Percentiles rank a stretch among this genome's conserved stretches.
These are phyloP conservation scores for Microplitis mediator DNA, from an alignment of 1,140 invertebrate genomes.

Conservation along the genomic window DNA sequence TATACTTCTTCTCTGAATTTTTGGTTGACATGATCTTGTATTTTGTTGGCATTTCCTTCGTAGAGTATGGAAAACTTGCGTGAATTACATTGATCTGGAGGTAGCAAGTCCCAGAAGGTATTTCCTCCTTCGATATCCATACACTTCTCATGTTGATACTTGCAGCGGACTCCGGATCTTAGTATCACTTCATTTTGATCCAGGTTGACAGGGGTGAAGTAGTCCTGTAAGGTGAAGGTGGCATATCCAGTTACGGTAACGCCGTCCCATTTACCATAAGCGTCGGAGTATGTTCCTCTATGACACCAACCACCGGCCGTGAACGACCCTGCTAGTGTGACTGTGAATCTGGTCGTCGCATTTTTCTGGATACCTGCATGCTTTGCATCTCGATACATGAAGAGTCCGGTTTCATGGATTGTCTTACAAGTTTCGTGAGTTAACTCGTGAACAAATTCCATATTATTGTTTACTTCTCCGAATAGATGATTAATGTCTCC, in stretches of 20 bases:
- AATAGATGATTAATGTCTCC: slow-evolving; percentile 17
- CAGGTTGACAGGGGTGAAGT: neutral
- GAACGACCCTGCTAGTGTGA: neutral
- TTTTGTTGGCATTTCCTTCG: neutral
- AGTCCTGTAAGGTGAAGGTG: slow-evolving; percentile 12
- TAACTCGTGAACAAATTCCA: slow-evolving; percentile 6
- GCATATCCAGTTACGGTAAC: slow-evolving; percentile 12
- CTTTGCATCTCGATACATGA: neutral
- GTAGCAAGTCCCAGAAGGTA: too few relatives aligned
- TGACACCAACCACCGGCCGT: neutral
- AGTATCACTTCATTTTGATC: neutral
- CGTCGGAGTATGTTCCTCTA: neutral
- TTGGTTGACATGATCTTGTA: neutral
- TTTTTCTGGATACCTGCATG: neutral
- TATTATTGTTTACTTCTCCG: neutral
- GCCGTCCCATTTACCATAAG: slow-evolving; percentile 14
- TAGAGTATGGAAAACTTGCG: neutral
- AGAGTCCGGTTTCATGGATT: neutral
- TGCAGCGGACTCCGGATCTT: slow-evolving; percentile 1
- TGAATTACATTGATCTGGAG: too few relatives aligned
- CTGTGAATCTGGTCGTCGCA: neutral
- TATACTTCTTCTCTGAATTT: neutral
- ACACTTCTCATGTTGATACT: slow-evolving; percentile 17
- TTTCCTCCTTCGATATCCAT: neutral
- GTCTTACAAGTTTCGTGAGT: neutral